phyloP scores from a whole-genome alignment of 2,797 vertebrate genomes.

The Cuniculus paca region DNA sequence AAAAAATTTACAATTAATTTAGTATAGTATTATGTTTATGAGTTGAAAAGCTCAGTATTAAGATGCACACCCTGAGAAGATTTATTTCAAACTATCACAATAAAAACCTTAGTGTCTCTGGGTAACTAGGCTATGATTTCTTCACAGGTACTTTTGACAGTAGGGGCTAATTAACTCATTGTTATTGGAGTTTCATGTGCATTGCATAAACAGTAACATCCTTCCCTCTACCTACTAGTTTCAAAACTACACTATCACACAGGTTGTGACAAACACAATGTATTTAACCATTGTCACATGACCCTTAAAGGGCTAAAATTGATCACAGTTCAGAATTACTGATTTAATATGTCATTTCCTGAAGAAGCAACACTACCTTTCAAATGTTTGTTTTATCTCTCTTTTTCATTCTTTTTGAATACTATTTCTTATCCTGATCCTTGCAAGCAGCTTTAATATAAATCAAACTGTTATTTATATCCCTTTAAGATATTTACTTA shows the following conservation, averaged over 20 bases:
- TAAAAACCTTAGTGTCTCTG: background rate
- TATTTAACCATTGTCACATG: background rate
- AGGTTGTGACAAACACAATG: background rate
- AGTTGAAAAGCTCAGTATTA: background rate
- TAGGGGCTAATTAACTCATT: background rate
- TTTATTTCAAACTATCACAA: background rate
- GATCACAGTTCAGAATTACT: background rate
- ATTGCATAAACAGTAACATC: background rate
- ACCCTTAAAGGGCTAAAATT: background rate
- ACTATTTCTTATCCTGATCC: background rate
- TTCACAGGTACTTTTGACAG: background rate
- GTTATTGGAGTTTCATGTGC: background rate
- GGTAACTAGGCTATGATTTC: background rate
- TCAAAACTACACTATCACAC: background rate
- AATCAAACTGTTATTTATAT: background rate
- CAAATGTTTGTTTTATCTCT: background rate
- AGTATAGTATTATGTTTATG: background rate
- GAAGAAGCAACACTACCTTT: background rate
- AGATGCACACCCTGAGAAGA: background rate
- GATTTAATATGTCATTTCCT: background rate
- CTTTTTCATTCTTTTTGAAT: conserved; percentile 16
- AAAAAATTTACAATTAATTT: background rate
- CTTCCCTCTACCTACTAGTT: background rate
- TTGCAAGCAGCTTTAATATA: background rate
- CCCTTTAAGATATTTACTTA: background rate